These are phyloP conservation scores for Cranoglanis bouderius DNA, from an alignment of 2,113 vertebrate genomes.

Conservation along the genomic window DNA sequence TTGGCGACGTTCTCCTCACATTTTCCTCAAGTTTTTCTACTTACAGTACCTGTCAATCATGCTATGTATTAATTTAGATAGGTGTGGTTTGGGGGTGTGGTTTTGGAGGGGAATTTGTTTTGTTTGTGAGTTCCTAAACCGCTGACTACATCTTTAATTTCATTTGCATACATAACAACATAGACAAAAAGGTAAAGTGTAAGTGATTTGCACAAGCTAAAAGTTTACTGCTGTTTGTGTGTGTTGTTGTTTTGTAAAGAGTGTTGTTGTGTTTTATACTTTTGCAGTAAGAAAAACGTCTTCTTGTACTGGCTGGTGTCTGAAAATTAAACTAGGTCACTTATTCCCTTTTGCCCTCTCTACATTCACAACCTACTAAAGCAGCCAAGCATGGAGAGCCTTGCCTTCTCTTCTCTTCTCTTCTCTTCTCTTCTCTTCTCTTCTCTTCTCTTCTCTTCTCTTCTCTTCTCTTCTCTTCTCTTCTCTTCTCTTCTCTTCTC, in stretches of 20 bases:
- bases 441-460: conserved; percentile 9
- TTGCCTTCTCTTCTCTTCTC: not conserved
- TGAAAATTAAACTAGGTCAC: conserved; percentile 47
- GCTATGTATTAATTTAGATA: not conserved
- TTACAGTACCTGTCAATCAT: not conserved
- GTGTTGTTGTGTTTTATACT: not conserved
- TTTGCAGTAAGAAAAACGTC: not conserved
- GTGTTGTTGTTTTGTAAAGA: not conserved
- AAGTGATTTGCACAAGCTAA: not conserved
- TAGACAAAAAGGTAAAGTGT: not conserved
- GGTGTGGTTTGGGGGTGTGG: not conserved
- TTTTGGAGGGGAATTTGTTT: not conserved
- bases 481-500: not conserved
- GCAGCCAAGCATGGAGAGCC: conserved; percentile 40
- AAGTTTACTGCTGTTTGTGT: not conserved
- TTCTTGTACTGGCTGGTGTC: conserved; percentile 7
- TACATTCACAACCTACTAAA: conserved; percentile 50
- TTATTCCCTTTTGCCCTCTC: conserved; percentile 49
- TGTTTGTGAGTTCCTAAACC: too few species aligned
- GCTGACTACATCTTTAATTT: not conserved
- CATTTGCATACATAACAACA: not conserved
- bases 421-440: not conserved
- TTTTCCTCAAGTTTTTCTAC: not conserved
- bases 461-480: conserved; percentile 21
- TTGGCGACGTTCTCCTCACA: not conserved